Base-by-base conservation (phyloP, 1,140 invertebrate species). In the Platyura marginata region DNA sequence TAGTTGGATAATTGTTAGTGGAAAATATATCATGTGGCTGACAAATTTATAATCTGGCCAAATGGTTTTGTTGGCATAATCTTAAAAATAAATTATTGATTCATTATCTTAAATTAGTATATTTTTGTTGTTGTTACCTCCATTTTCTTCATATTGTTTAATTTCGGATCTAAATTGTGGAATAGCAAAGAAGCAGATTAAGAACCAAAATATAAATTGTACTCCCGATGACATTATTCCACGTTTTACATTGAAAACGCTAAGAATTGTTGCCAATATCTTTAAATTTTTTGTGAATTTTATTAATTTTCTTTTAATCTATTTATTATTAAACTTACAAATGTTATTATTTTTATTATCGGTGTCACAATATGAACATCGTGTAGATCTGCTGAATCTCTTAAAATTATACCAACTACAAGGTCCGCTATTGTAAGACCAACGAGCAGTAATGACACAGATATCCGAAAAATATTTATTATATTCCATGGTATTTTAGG, bases 141-240 rank as follows among this genome's bases (percentile, higher is more conserved):
- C n/a, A n/a, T n/a, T n/a, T n/a, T n/a, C n/a, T n/a, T n/a, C n/a
- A n/a, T n/a, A 61, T 34, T 54, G 47, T 6, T 66, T 58, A 25
- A 83, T 64, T 56, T 81, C 69, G 36, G 74, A 75, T 50, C 83
- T 69, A 51, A 82, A 81, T 51, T 80, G 78, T 15, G 85, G 67
- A 46, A 78, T 59, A 25, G 79, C 79, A 48, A 73, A 77, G 20
- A 91, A 9, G 4, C 66, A 59, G 35, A 84, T 55, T 3, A 88
- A 55, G 21, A 90, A 68, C 87, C 87, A 95, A 64, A 92, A 95
- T 33, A 87, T 61, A 57, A 92, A 91, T 48, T 88, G 63, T 39
- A 88, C 67, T 20, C 89, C 90, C 2, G 40, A 41, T 16, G 40
- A 29, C 13, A 29, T 13, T 8, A 29, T 29, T 6, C 25, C 25